Base-by-base conservation (phyloP, 2,888 invertebrate species). In the Nebria brevicollis region DNA sequence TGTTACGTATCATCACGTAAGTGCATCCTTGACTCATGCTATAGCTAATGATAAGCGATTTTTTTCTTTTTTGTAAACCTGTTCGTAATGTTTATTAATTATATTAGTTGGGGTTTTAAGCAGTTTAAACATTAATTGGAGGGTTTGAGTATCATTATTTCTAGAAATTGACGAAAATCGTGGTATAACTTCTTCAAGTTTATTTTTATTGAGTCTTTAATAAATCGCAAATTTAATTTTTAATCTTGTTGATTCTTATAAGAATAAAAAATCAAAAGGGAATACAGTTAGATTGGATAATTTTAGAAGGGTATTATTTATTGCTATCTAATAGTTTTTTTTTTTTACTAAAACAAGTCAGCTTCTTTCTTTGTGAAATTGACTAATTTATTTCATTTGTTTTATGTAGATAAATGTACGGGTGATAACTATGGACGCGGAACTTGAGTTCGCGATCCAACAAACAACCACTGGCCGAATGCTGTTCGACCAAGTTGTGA, bases 371-470 rank as follows among this genome's bases (percentile, higher is more conserved):
- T 54, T 8, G 54, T 3, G 13, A 72, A 64, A 13, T 65, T 64
- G 1, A 41, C 77, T 83, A 83, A 83, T 84, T 84, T 84, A 83
- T 85, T 85, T 85, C 85, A 81, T 84, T 89, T 91, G 2, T 34
- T 34, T 2, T 34, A 34, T 34, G 1, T 90, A 97, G 97, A 96
- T 99, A 94, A 99, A 99, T 94, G 99, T 99, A 89, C 96, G 99
- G 91, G 99, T 99, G 92, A 98, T 98, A 90, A 99, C 99, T 89
- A 99, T 99, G 98, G 99, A 99, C 93, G 99, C 99, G 91, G 99
- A 99, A 93, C 93, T 99, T 95, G 99, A 99, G 94, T 99, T 99
- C 93, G 98, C 98, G 91, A 99, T 99, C 94, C 99, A 99, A 94
- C 97, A 96, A 90, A 98, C 96, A 89, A 99, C 99, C 87, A 98